Evolutionary conservation across 2,888 invertebrate species (phyloP).

Genomic region (Frankliniella fusca): DNA sequence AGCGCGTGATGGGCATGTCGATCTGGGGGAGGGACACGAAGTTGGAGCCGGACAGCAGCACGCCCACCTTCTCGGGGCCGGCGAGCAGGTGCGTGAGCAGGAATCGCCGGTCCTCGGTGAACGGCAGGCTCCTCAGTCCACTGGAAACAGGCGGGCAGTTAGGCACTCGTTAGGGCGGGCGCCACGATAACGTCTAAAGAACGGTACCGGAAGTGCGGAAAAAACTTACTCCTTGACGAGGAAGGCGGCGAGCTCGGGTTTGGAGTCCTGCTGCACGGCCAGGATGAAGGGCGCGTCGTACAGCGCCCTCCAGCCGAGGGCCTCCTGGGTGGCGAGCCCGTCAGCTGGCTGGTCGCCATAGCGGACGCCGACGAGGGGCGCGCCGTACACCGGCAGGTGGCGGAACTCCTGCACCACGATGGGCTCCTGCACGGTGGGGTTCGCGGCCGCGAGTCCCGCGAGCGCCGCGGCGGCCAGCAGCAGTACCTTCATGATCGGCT

Average conservation of each 20-base stretch:
- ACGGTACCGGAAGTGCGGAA: neutral
- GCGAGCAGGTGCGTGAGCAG: neutral
- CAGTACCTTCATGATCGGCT: too few relatives aligned
- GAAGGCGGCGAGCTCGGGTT: neutral
- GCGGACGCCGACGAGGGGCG: conserved; percentile 6
- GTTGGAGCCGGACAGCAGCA: conserved; percentile 10
- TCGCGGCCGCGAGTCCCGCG: too few relatives aligned
- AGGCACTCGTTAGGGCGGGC: neutral
- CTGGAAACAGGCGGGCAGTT: neutral
- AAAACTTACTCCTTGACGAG: neutral
- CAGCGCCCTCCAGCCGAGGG: neutral
- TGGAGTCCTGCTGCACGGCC: neutral
- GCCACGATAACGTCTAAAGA: neutral
- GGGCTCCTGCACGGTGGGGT: too few relatives aligned
- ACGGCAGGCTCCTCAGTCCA: neutral
- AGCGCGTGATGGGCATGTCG: neutral
- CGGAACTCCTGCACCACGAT: neutral
- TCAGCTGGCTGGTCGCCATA: neutral
- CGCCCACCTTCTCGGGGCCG: neutral
- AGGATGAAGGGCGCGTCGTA: neutral
- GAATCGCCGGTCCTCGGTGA: neutral
- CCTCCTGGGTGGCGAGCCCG: neutral
- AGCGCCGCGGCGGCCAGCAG: too few relatives aligned
- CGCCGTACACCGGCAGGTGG: neutral
- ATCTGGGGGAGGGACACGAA: neutral